phyloP scores from a whole-genome alignment of 2,888 invertebrate genomes.

The Eupithecia tripunctaria region DNA sequence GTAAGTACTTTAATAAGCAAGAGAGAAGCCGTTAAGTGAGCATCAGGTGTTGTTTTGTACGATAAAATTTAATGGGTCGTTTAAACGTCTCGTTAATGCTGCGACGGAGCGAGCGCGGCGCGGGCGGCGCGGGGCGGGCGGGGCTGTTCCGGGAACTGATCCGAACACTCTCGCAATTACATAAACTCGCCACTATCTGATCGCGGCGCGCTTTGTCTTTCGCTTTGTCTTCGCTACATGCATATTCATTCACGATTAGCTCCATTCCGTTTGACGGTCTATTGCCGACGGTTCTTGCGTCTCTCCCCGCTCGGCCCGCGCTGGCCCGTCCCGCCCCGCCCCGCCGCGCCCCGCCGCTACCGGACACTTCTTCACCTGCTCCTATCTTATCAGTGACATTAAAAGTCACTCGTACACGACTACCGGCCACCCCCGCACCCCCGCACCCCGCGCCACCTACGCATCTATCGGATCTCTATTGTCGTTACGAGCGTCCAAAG shows the following conservation, averaged over 20 bases:
- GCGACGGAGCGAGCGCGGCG: not conserved
- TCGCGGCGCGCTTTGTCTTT: slow-evolving; percentile 30
- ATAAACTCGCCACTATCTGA: slow-evolving; percentile 30
- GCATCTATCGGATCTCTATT: not conserved
- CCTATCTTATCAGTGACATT: not conserved
- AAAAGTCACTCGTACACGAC: not conserved
- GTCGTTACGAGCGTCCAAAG: not conserved
- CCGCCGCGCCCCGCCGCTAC: not conserved
- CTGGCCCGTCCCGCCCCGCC: slow-evolving; percentile 2
- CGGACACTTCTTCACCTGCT: not conserved
- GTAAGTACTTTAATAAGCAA: not conserved
- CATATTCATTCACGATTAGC: slow-evolving; percentile 37
- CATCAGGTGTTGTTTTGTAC: slow-evolving; percentile 13
- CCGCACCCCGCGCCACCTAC: not conserved
- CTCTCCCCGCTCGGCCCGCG: not conserved
- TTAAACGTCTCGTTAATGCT: not conserved
- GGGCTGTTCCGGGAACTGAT: slow-evolving; percentile 3
- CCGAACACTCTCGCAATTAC: slow-evolving; percentile 12
- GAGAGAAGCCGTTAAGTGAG: not conserved
- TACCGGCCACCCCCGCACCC: not conserved
- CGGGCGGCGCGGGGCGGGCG: slow-evolving; percentile 16
- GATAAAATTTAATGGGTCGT: slow-evolving; percentile 4
- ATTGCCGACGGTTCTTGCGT: not conserved
- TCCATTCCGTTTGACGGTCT: slow-evolving; percentile 33
- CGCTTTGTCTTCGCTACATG: slow-evolving; percentile 28